These are phyloP conservation scores for Solea solea DNA, from an alignment of 2,113 vertebrate species.

Conservation along the genomic window DNA sequence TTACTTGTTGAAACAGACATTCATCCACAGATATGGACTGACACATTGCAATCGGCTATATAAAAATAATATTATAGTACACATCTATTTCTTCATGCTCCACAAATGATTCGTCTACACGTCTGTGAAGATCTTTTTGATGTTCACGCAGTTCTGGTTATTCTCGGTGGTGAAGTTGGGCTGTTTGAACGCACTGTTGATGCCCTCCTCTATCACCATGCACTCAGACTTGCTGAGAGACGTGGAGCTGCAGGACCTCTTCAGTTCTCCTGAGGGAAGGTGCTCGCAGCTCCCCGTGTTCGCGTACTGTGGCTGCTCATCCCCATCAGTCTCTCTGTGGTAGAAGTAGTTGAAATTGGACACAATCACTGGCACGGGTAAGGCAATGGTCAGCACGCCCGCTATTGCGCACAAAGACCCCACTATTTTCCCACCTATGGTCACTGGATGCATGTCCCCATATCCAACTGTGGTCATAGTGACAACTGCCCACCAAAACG, in stretches of 20 bases:
- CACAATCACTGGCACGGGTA: conserved; percentile 97
- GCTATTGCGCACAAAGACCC: conserved; percentile 97
- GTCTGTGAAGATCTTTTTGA: conserved; percentile 97
- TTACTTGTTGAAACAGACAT: conserved; percentile 55
- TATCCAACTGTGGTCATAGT: conserved; percentile 99
- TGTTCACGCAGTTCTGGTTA: conserved; percentile 93
- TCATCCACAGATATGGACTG: conserved; percentile 70
- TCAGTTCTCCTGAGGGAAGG: conserved; percentile 88
- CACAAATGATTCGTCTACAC: conserved; percentile 81
- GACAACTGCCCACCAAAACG: conserved; percentile 99
- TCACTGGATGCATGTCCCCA: conserved; percentile 97
- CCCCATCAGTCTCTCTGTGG: conserved; percentile 95
- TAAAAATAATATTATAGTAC: conserved; percentile 54
- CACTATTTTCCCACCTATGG: conserved; percentile 97
- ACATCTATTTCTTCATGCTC: conserved; percentile 46
- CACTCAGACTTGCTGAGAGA: conserved; percentile 95
- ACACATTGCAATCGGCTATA: conserved; percentile 58
- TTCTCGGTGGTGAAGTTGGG: conserved; percentile 89
- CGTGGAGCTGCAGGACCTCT: conserved; percentile 89
- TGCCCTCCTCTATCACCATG: conserved; percentile 93
- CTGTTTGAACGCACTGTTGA: conserved; percentile 90
- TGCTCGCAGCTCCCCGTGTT: conserved; percentile 91
- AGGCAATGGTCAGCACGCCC: conserved; percentile 94
- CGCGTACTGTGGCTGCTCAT: conserved; percentile 92
- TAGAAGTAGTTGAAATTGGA: conserved; percentile 99